Base-by-base conservation (phyloP, 2,888 invertebrate species). In the Thymelicus lineola region DNA sequence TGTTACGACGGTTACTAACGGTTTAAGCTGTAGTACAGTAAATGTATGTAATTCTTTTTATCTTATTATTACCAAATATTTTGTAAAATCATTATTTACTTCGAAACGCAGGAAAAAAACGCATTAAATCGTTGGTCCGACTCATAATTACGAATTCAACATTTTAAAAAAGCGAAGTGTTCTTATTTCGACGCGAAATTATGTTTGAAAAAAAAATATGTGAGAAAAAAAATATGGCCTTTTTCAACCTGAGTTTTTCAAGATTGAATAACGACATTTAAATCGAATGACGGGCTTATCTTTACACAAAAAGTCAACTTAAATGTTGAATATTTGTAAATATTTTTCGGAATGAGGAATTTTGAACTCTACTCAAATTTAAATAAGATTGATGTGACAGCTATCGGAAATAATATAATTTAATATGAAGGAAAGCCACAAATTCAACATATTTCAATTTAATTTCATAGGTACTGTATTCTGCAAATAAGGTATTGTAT, bases 241-340 rank as follows among this genome's bases (percentile, higher is more conserved):
- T 69, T 63, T 46, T 58, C 48, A 63, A 69, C 42, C 38, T 36
- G 1, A 57, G 3, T n/a, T 7, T 69, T n/a, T n/a, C n/a, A n/a
- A n/a, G n/a, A n/a, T n/a, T n/a, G n/a, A 69, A 69, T 58, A 69
- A 58, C 58, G 69, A 38, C 48, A 58, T 69, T 69, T 38, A 36
- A 42, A 53, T 55, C 7, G 15, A 57, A 20, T 69, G 48, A 69
- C 69, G 63, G 63, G 58, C 57, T 48, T 69, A 69, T 69, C 62
- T 68, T 64, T 64, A 55, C 38, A 36, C 38, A 58, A 58, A 35
- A 14, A 36, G 15, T 14, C 14, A 46, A 46, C 14, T n/a, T 46
- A 14, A 46, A 46, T 48, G 48, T 48, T 48, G n/a, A 48, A n/a
- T 48, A 50, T 15, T 50, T 48, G n/a, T 48, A 48, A 48, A 48